Base-by-base conservation (phyloP, 2,113 vertebrate genomes). In the Saimiri boliviensis region DNA sequence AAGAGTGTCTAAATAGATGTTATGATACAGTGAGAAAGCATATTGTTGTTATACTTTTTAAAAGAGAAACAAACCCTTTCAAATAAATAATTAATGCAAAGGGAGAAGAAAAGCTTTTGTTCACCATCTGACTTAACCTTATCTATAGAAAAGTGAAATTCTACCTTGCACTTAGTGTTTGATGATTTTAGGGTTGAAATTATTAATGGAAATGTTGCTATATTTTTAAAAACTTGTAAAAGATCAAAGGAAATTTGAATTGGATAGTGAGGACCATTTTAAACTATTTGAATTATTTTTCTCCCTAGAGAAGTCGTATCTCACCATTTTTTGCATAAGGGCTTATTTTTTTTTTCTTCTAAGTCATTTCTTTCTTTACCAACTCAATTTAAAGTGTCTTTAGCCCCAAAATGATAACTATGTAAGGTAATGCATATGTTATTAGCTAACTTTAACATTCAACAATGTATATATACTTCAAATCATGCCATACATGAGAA, bases 31-130 rank as follows among this genome's bases (percentile, higher is more conserved):
- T 85, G 49, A 56, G 27, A 80, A 49, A 47, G 23, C 2, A 14
- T 79, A 23, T 42, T 35, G 56, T n/a, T 52, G 1, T 79, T 58
- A 25, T 60, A 12, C 17, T 52, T 85, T 91, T 32, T 74, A 23
- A 63, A 32, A 80, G 12, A 74, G 42, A 86, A 88, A 56, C 5
- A 92, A 82, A 74, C 2, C 79, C 3, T 82, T 86, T 76, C 73
- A 96, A 92, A 84, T n/a, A 35, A 93, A 42, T 7, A 10, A 45
- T 42, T 93, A 83, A 89, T 30, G 95, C 32, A 90, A 81, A 82
- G 12, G 5, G 30, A 80, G 52, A 73, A 89, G 3, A 35, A 49
- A 86, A 90, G 11, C 2, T n/a, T 91, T 45, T 95, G 58, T 4
- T 35, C 6, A 14, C 37, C 5, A 14, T 49, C 81, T 85, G 25